These are phyloP conservation scores for Microcebus tavaratra DNA, from an alignment of 2,113 vertebrate genomes.

Conservation along the genomic window DNA sequence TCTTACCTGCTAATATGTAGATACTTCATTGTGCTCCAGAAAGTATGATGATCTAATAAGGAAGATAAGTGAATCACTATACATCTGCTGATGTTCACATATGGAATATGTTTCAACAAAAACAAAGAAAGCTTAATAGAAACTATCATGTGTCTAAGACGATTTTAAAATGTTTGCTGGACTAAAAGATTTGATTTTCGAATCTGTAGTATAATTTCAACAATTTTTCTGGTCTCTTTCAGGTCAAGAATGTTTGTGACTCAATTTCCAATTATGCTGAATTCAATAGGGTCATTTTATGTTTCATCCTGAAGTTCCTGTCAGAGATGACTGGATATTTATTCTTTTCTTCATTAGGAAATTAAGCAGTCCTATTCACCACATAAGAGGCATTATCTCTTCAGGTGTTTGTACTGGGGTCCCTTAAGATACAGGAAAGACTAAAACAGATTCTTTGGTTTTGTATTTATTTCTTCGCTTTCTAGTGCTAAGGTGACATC, in stretches of 20 bases:
- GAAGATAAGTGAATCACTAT: not conserved
- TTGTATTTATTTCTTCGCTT: not conserved
- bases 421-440: not conserved
- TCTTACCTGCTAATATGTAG: not conserved
- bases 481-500: not conserved
- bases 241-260: not conserved
- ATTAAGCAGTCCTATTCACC: not conserved
- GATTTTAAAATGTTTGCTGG: not conserved
- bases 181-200: not conserved
- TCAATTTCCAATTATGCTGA: not conserved
- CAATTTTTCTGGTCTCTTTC: not conserved
- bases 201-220: not conserved
- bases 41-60: not conserved
- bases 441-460: not conserved
- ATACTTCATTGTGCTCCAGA: not conserved
- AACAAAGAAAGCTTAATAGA: not conserved
- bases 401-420: not conserved
- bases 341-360: not conserved
- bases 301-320: not conserved
- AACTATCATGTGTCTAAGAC: not conserved
- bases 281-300: not conserved
- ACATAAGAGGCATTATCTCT: not conserved
- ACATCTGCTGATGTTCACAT: not conserved
- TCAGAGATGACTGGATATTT: not conserved
- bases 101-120: not conserved